Evolutionary conservation across 2,797 vertebrate genomes (phyloP).

Genomic region (Acropternis orthonyx): DNA sequence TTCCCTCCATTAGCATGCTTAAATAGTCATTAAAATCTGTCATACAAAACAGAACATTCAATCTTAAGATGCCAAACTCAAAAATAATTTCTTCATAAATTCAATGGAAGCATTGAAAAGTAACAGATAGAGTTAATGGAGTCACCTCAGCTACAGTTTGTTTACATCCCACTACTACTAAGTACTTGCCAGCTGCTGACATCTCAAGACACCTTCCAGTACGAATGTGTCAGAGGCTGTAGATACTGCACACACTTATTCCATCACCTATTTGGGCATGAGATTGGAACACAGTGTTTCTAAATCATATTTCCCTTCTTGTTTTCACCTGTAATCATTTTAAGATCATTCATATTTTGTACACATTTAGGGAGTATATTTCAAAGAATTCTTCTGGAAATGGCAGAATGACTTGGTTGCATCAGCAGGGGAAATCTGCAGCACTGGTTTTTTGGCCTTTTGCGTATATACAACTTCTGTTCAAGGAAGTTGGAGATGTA

Average conservation of each 20-base stretch:
- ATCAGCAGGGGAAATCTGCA: neutral
- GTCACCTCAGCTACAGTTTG: neutral
- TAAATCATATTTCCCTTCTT: neutral
- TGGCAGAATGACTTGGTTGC: neutral
- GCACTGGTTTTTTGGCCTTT: neutral
- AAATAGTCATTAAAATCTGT: neutral
- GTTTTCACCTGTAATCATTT: neutral
- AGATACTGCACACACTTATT: neutral
- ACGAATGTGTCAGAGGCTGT: neutral
- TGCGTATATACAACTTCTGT: neutral
- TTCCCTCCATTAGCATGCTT: neutral
- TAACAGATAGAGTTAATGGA: neutral
- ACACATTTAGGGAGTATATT: neutral
- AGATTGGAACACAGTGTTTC: neutral
- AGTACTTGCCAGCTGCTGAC: neutral
- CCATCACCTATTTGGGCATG: neutral
- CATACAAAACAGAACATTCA: neutral
- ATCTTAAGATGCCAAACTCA: neutral
- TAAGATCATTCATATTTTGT: neutral
- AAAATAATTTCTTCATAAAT: neutral
- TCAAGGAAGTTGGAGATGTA: neutral
- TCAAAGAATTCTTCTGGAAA: neutral
- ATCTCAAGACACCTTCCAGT: neutral
- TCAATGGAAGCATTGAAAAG: neutral
- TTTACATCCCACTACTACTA: neutral